phyloP scores from a whole-genome alignment of 2,888 invertebrate species.

The Caprella mutica region DNA sequence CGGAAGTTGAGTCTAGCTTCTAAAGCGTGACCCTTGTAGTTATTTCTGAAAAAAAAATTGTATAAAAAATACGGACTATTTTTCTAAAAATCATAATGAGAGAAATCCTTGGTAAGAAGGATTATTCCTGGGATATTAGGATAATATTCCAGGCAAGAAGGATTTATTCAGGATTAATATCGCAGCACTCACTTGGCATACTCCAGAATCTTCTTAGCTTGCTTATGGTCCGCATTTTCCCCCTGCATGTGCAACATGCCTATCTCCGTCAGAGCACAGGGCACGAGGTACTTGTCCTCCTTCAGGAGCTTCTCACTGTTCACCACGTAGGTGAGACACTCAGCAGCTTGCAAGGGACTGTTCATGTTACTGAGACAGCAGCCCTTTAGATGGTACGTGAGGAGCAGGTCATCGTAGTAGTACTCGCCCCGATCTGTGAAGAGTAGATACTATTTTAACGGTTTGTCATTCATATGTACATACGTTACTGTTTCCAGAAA shows the following conservation, averaged over 20 bases:
- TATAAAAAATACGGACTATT: no score
- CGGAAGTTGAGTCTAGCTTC: conserved; percentile 83
- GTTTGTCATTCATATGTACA: background rate
- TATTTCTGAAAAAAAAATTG: conserved; percentile 67
- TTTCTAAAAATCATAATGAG: no score
- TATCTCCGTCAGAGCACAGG: conserved; percentile 74
- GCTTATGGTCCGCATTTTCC: conserved; percentile 53
- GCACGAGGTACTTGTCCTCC: conserved; percentile 70
- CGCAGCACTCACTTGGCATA: conserved; percentile 65
- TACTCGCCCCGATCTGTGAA: conserved; percentile 36
- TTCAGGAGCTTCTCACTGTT: conserved; percentile 59
- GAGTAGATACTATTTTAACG: background rate
- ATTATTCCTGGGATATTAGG: no score
- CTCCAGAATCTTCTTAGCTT: conserved; percentile 59
- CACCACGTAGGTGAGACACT: conserved; percentile 55
- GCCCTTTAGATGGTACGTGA: conserved; percentile 67
- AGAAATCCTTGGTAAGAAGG: no score
- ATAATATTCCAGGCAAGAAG: no score
- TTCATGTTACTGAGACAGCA: conserved; percentile 68
- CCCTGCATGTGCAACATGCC: conserved; percentile 57
- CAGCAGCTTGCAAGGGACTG: conserved; percentile 62
- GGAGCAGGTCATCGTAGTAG: conserved; percentile 58
- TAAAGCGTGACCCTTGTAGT: conserved; percentile 72
- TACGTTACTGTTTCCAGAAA: background rate
- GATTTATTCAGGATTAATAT: no score